Conservation (phyloP, 1,140 invertebrate species). For the Drepana arcuata region DNA sequence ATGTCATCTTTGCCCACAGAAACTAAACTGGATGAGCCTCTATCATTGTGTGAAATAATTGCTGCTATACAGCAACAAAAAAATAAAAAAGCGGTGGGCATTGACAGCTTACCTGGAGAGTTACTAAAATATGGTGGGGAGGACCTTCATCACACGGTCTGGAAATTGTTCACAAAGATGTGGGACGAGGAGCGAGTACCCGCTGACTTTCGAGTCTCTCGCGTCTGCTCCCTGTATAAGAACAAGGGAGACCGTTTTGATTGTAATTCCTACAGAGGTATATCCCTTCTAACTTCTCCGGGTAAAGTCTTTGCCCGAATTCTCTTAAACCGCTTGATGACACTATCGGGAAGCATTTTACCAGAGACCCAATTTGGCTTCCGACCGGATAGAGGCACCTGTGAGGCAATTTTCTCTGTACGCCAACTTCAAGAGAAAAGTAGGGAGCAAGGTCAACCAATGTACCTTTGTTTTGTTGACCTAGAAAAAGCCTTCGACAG, state of each 20-base stretch:
- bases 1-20: constrained; percentile 4
- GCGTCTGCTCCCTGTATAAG: constrained; percentile 17
- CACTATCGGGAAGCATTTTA: constrained; percentile 13
- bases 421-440: constrained; percentile 20
- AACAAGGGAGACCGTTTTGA: constrained; percentile 18
- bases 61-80: constrained; percentile 11
- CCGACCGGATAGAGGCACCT: constrained; percentile 16
- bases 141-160: constrained; percentile 8
- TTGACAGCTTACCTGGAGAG: constrained; percentile 14
- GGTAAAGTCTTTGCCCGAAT: constrained; percentile 24
- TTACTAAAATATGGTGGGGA: constrained; percentile 16
- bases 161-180: constrained; percentile 14
- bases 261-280: constrained; percentile 18
- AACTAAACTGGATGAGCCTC: constrained; percentile 8
- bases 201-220: constrained; percentile 10
- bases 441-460: neutral
- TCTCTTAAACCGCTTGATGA: constrained; percentile 13
- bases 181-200: constrained; percentile 15
- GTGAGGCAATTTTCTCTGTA: constrained; percentile 16
- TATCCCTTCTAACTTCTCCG: constrained; percentile 17
- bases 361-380: constrained; percentile 22
- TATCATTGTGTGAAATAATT: constrained; percentile 4
- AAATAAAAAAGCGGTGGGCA: constrained; percentile 16
- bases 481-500: constrained; percentile 23
- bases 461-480: constrained; percentile 15